Base-by-base conservation (phyloP, 2,888 invertebrate species). In the Platynereis dumerilii region DNA sequence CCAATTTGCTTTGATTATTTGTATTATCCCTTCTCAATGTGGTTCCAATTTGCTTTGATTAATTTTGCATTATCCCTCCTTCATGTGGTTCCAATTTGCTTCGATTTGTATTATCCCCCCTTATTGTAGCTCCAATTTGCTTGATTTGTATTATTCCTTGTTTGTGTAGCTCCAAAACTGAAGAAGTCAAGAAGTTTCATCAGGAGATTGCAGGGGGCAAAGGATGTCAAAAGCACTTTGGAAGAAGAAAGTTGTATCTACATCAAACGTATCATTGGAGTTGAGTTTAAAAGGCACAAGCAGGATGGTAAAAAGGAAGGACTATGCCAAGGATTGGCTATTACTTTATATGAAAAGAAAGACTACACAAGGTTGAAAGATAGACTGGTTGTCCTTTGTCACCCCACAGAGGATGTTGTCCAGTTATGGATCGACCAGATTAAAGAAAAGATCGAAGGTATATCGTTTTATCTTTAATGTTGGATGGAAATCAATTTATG, bases 341-440 rank as follows among this genome's bases (percentile, higher is more conserved):
- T 68, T 29, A 42, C 52, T 52, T 54, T 53, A 3, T 65, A 62
- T 55, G 60, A 60, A 15, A 52, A 54, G 22, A 65, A 58, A 55
- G 67, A 59, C 26, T 52, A 27, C 5, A 65, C 65, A 29, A 45
- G 54, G 15, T 58, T 60, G 15, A 61, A 56, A 54, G 61, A 65
- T 17, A 20, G 61, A 39, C 26, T 59, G 1, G 54, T 68, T 5
- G 22, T 58, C 24, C 58, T 68, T 10, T 26, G 20, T 2, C 68
- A 68, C 28, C 68, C 68, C 15, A 68, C 65, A 59, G 68, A 65
- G 29, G 68, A 48, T 34, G 56, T 63, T 29, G 53, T 62, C 42
- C 34, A 12, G 22, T 20, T 28, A n/a, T 68, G 65, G 65, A 28
- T 63, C 22, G 48, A 55, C 12, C 52, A 29, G 27, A 68, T 68